A percentile compares a stretch with the other conserved stretches of the same genome.
These are phyloP conservation scores for Atta cephalotes DNA, from an alignment of 1,140 invertebrate species.

Conservation along the genomic window DNA sequence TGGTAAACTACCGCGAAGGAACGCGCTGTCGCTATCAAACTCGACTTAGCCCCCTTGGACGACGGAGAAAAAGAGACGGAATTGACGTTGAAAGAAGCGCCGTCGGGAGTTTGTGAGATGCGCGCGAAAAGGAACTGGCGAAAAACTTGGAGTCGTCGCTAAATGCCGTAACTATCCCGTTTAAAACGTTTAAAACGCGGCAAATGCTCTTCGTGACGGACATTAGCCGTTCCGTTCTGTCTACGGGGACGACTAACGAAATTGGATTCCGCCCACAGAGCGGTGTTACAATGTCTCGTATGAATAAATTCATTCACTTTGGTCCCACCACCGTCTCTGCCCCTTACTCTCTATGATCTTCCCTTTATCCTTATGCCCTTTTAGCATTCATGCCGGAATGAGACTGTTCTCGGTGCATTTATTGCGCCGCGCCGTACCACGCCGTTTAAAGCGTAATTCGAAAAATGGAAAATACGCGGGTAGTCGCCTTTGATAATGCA, in stretches of 20 bases:
- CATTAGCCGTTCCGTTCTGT: slow-evolving; percentile 56
- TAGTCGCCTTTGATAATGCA: slow-evolving; percentile 53
- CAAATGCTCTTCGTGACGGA: slow-evolving; percentile 48
- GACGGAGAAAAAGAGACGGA: neutral
- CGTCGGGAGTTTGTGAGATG: slow-evolving; percentile 28
- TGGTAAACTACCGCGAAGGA: slow-evolving; percentile 31
- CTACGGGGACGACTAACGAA: slow-evolving; percentile 56
- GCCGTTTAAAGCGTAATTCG: slow-evolving; percentile 56
- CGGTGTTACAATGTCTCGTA: slow-evolving; percentile 62
- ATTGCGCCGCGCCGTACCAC: slow-evolving; percentile 27
- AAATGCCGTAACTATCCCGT: slow-evolving; percentile 58
- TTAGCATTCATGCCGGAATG: slow-evolving; percentile 57
- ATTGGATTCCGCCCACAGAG: slow-evolving; percentile 60
- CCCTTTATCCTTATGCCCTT: slow-evolving; percentile 58
- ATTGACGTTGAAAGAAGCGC: neutral
- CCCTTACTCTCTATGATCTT: slow-evolving; percentile 47
- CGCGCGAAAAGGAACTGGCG: slow-evolving; percentile 26
- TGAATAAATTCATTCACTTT: slow-evolving; percentile 64
- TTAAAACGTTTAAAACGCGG: slow-evolving; percentile 55
- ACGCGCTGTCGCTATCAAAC: slow-evolving; percentile 39
- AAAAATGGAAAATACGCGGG: slow-evolving; percentile 52
- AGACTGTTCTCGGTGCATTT: slow-evolving; percentile 58
- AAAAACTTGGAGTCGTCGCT: slow-evolving; percentile 49
- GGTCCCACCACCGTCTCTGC: slow-evolving; percentile 15
- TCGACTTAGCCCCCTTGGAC: slow-evolving; percentile 42